These are phyloP conservation scores for Melanogrammus aeglefinus DNA, from an alignment of 2,797 vertebrate species.

Conservation along the genomic window DNA sequence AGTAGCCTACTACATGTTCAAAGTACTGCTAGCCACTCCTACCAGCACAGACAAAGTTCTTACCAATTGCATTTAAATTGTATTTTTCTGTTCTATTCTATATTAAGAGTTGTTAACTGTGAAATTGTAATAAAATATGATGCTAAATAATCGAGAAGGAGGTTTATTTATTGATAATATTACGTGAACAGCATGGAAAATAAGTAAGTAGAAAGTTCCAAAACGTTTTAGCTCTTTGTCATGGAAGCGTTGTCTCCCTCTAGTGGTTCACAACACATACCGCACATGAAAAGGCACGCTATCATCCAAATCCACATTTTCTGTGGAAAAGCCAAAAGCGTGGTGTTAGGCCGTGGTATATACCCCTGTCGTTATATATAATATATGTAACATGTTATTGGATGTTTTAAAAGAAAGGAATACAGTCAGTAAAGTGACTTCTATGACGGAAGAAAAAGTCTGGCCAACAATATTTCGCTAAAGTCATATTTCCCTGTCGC, in stretches of 20 bases:
- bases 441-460: too few species aligned
- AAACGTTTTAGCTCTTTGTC: background rate
- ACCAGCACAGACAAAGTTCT: background rate
- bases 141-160: background rate
- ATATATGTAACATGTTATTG: too few species aligned
- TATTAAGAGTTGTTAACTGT: background rate
- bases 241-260: slow-evolving; percentile 44
- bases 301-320: background rate
- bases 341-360: too few species aligned
- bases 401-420: too few species aligned
- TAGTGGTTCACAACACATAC: slow-evolving; percentile 28
- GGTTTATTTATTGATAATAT: background rate
- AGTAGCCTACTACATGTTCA: too few species aligned
- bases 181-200: background rate
- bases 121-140: background rate
- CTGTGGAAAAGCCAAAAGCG: too few species aligned
- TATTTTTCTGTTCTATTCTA: background rate
- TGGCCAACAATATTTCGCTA: too few species aligned
- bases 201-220: background rate
- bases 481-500: too few species aligned
- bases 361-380: too few species aligned
- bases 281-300: background rate
- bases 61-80: background rate
- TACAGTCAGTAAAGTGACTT: too few species aligned
- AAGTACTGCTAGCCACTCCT: background rate